These are phyloP conservation scores for Macaria liturata DNA, from an alignment of 2,888 invertebrate genomes.

Conservation along the genomic window DNA sequence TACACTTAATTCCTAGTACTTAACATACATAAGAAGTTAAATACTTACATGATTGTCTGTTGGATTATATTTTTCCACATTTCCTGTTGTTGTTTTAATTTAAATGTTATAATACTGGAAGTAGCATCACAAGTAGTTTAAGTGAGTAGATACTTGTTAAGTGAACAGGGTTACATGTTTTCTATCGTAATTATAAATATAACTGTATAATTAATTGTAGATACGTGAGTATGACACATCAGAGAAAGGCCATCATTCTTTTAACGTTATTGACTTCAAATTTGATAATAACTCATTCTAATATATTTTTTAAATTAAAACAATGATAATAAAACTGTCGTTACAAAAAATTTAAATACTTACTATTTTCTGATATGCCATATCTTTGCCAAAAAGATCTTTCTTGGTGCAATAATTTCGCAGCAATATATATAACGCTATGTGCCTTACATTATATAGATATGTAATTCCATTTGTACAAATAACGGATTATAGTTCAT, in stretches of 20 bases:
- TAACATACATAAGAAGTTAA: neutral
- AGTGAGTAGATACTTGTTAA: slow-evolving; percentile 16
- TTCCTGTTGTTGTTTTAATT: slow-evolving; percentile 7
- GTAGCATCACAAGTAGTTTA: slow-evolving; percentile 23
- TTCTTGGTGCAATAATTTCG: slow-evolving; percentile 13
- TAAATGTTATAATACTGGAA: slow-evolving; percentile 1
- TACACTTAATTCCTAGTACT: slow-evolving; percentile 2
- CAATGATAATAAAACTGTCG: too few species aligned
- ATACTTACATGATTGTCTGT: neutral
- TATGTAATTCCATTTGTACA: slow-evolving; percentile 15
- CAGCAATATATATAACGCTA: slow-evolving; percentile 21
- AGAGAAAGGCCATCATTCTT: slow-evolving; percentile 2
- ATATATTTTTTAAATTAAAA: too few species aligned
- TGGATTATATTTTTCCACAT: slow-evolving; percentile 1
- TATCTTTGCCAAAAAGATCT: slow-evolving; percentile 14
- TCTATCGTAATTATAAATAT: slow-evolving; percentile 12
- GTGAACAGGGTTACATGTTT: slow-evolving; percentile 26
- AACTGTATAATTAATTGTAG: slow-evolving; percentile 8
- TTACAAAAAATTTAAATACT: too few species aligned
- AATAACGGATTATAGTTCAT: slow-evolving; percentile 5
- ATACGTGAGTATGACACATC: slow-evolving; percentile 9
- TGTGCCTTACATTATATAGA: slow-evolving; percentile 22
- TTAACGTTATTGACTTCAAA: too few species aligned
- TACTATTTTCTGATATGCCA: slow-evolving; percentile 10
- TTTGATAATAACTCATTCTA: too few species aligned